These are phyloP conservation scores for Paelopatides confundens DNA, from an alignment of 53 echinoderm and acorn worm genomes.

Conservation along the genomic window DNA sequence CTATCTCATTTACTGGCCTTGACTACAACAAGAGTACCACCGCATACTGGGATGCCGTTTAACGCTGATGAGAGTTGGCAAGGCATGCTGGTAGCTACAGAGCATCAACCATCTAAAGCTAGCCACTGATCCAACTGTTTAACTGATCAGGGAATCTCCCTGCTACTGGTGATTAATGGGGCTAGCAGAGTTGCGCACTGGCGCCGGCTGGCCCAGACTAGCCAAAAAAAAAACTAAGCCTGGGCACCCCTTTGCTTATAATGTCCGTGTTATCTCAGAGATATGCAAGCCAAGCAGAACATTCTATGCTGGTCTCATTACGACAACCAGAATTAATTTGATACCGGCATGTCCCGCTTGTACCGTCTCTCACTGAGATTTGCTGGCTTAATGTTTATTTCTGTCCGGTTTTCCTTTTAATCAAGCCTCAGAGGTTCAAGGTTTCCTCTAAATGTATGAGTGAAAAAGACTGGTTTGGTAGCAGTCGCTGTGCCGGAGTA, in stretches of 20 bases:
- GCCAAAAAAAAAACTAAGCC: neutral
- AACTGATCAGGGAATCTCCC: slow-evolving; percentile 53
- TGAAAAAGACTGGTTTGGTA: neutral
- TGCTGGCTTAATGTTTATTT: slow-evolving; percentile 52
- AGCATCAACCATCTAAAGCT: neutral
- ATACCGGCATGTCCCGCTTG: slow-evolving; percentile 47
- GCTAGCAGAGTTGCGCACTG: slow-evolving; percentile 26
- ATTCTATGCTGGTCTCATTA: slow-evolving; percentile 31
- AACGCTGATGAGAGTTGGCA: slow-evolving; percentile 45
- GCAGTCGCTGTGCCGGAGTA: slow-evolving; percentile 23
- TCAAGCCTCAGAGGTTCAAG: slow-evolving; percentile 47
- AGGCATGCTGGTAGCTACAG: slow-evolving; percentile 37
- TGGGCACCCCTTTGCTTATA: slow-evolving; percentile 51
- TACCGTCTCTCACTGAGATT: slow-evolving; percentile 39
- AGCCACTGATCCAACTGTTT: slow-evolving; percentile 11
- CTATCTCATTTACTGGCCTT: slow-evolving; percentile 32
- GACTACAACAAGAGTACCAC: neutral
- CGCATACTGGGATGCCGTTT: slow-evolving; percentile 34
- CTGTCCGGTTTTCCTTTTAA: slow-evolving; percentile 37
- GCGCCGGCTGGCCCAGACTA: slow-evolving; percentile 51
- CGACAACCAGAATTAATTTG: slow-evolving; percentile 43
- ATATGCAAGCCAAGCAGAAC: slow-evolving; percentile 43
- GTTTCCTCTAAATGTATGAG: neutral
- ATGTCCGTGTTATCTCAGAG: slow-evolving; percentile 34
- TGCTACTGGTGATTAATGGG: slow-evolving; percentile 49